Evolutionary conservation across 1,140 invertebrate genomes (phyloP), one percentile per base, ranked within the genome.

Genomic region (Gryon sp.): DNA sequence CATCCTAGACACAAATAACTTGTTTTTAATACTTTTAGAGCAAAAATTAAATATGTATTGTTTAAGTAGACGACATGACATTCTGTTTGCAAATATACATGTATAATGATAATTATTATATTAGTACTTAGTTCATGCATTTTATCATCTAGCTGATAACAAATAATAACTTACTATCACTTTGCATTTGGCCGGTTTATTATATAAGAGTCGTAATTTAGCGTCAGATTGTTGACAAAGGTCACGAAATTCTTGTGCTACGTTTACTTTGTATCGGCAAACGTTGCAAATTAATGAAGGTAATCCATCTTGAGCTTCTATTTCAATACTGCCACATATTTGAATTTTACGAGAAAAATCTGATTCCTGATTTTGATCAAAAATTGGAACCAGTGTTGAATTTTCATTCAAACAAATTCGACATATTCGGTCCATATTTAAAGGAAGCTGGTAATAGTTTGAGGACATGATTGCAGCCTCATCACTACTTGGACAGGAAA

Each of bases 231-330:
- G 80, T 62, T 89, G 87, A 55, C 87, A 89, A 26, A 86, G 83
- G 22, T 88, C 82, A 14, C 87, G 82, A 77, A 89, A 89, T 38
- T 88, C 87, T 34, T 87, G 83, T 5, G 86, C 86, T n/a, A 88
- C 76, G 3, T 76, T 87, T 14, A 84, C 85, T 75, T 88, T 89
- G 26, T 87, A 88, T 40, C 83, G 74, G 52, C 87, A 89, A 20
- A 83, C 79, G 28, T 87, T 82, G 50, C 87, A 89, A 36, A 89
- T 89, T 16, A 87, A 43, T 0, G 86, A 83, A 28, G 87, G 87
- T 8, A 89, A 74, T n/a, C 86, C 87, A 74, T 89, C 87, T 36
- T 87, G 82, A 45, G 85, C 82, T 2, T 88, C 69, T 53, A 88
- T 84, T 30, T 89, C 85, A 7, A 89, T 82, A 5, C 80, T 84